Evolutionary conservation across 2,113 vertebrate genomes (phyloP).

Genomic region (Triplophysa siluroides): DNA sequence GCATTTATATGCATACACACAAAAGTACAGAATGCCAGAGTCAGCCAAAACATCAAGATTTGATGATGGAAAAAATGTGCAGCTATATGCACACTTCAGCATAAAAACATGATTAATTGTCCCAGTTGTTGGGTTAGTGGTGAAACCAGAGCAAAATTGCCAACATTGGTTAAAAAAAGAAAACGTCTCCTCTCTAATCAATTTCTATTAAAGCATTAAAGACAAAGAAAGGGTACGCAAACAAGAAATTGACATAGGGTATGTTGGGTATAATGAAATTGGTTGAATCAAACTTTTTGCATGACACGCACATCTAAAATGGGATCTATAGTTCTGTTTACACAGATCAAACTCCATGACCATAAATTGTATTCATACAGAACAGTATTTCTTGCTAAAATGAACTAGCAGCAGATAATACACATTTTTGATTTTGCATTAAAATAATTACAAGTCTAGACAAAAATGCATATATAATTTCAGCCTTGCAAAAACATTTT

Average conservation of each 20-base stretch:
- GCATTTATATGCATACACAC: neutral
- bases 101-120: slow-evolving; percentile 68
- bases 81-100: slow-evolving; percentile 68
- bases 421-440: neutral
- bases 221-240: neutral
- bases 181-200: slow-evolving; percentile 42
- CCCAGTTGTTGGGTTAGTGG: slow-evolving; percentile 60
- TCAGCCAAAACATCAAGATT: slow-evolving; percentile 60
- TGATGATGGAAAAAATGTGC: slow-evolving; percentile 56
- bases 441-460: no score
- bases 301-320: no score
- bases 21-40: slow-evolving; percentile 54
- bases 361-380: no score
- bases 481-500: no score
- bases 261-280: neutral
- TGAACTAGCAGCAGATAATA: no score
- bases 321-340: no score
- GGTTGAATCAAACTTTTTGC: neutral
- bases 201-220: slow-evolving; percentile 34
- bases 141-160: slow-evolving; percentile 66
- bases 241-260: neutral
- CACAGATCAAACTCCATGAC: no score
- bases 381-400: no score
- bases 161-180: slow-evolving; percentile 58
- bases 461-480: no score